Base-by-base conservation (phyloP, 2,797 vertebrate genomes). In the Catharus ustulatus region DNA sequence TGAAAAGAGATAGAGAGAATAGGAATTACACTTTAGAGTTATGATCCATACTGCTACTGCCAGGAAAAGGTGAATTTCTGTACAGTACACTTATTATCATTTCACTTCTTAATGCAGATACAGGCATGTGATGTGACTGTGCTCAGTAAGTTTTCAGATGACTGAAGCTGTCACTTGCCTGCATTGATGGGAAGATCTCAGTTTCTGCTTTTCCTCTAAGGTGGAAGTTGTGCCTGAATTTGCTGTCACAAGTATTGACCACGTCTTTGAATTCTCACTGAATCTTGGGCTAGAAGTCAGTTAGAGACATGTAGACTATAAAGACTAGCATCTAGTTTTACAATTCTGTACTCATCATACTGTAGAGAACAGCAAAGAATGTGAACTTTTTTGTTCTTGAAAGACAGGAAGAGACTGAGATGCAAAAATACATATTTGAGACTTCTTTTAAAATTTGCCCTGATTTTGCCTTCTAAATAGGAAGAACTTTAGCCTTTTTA, bases 401-500 rank as follows among this genome's bases (percentile, higher is more conserved):
- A 84, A 62, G 72, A 18, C 20, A 61, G 19, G 16, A 62, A 67
- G 46, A 81, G 30, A 22, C 34, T 52, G 36, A 89, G 24, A 57
- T 87, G 27, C 36, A 84, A 64, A 87, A 84, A 58, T 49, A 62
- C 7, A 3, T 27, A 49, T 85, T 73, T 80, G 42, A 84, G 52
- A 11, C 38, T 55, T n/a, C 76, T 92, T 84, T 34, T 63, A 52
- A 84, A 74, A 46, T 63, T 82, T 66, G 19, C 21, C 22, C 15
- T 40, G 12, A 69, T 78, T 84, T 45, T 71, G 11, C 43, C 75
- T 46, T 80, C 61, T 86, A 51, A 80, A 55, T 61, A 77, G 18
- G 38, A 91, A 66, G 29, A 64, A 20, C 57, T 92, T 93, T 46
- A 84, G 52, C 36, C 15, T 92, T 95, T 73, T 94, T 92, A 40